Evolutionary conservation across 2,888 invertebrate genomes (phyloP).

Genomic region (Arge pagana): DNA sequence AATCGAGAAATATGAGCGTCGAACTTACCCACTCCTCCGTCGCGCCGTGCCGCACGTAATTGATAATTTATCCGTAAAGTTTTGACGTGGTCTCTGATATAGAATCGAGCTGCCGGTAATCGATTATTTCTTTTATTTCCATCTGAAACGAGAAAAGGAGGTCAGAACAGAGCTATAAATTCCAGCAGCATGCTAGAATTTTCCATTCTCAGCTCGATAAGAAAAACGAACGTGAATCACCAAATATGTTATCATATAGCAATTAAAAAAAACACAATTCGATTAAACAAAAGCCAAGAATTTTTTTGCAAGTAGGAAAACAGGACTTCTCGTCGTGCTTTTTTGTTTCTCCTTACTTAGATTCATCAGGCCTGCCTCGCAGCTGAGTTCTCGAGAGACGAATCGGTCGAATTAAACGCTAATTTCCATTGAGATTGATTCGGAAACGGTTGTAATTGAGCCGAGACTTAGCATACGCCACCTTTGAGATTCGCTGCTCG

Average conservation of each 20-base stretch:
- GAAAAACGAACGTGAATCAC: too few relatives aligned
- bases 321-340: too few relatives aligned
- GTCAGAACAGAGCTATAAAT: too few relatives aligned
- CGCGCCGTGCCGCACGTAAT: conserved; percentile 36
- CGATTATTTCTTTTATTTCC: conserved; percentile 9
- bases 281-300: too few relatives aligned
- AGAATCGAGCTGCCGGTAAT: conserved; percentile 19
- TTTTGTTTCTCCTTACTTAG: too few relatives aligned
- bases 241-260: too few relatives aligned
- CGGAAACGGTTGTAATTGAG: conserved; percentile 57
- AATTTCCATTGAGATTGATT: conserved; percentile 59
- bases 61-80: conserved; percentile 41
- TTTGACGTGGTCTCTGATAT: conserved; percentile 30
- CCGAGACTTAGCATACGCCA: conserved; percentile 40
- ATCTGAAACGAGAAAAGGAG: too few relatives aligned
- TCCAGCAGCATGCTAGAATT: too few relatives aligned
- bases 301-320: too few relatives aligned
- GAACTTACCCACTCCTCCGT: conserved; percentile 25
- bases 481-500: conserved; percentile 41
- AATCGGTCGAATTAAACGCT: conserved; percentile 30
- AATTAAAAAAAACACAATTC: too few relatives aligned
- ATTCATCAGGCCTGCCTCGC: too few relatives aligned
- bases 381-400: conserved; percentile 1
- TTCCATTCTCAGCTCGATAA: too few relatives aligned
- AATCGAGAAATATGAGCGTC: conserved; percentile 34